Percentiles rank a stretch among this genome's conserved stretches.
phyloP scores from a whole-genome alignment of 1,140 invertebrate genomes.

The Panagrolaimus sp. region DNA sequence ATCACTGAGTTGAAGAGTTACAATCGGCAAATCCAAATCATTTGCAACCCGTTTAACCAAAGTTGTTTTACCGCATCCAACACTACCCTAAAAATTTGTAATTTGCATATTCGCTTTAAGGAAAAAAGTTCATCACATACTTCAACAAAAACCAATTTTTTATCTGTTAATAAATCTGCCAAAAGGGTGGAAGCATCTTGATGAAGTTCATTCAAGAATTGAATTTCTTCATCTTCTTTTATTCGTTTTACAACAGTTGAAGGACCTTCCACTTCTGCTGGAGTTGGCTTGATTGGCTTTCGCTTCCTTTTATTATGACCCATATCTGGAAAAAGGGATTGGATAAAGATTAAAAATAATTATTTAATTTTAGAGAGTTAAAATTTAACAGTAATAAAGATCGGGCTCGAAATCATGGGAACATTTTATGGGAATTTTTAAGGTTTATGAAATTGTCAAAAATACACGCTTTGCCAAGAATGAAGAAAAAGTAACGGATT shows the following conservation, averaged over 20 bases:
- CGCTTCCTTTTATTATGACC: too few species aligned
- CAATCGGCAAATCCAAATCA: constrained; percentile 65
- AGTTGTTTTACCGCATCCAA: constrained; percentile 88
- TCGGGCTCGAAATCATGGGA: not conserved
- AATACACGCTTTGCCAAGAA: constrained; percentile 60
- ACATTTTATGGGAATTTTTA: constrained; percentile 47
- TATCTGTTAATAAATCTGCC: not conserved
- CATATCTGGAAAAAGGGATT: constrained; percentile 13
- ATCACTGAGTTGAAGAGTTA: constrained; percentile 85
- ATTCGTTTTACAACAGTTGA: too few species aligned
- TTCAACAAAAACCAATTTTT: constrained; percentile 12
- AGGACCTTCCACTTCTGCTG: too few species aligned
- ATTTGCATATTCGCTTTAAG: constrained; percentile 63
- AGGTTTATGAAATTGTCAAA: too few species aligned
- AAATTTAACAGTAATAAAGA: too few species aligned
- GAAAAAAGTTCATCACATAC: constrained; percentile 63
- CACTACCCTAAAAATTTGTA: constrained; percentile 67
- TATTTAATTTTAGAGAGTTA: constrained; percentile 54
- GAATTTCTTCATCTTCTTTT: not conserved
- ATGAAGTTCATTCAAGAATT: constrained; percentile 1
- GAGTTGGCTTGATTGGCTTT: too few species aligned
- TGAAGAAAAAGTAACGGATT: constrained; percentile 22
- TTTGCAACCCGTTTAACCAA: constrained; percentile 80
- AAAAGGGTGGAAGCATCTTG: not conserved
- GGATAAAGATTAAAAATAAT: too few species aligned